Base-by-base conservation (phyloP, 2,113 vertebrate species). In the Morone saxatilis region DNA sequence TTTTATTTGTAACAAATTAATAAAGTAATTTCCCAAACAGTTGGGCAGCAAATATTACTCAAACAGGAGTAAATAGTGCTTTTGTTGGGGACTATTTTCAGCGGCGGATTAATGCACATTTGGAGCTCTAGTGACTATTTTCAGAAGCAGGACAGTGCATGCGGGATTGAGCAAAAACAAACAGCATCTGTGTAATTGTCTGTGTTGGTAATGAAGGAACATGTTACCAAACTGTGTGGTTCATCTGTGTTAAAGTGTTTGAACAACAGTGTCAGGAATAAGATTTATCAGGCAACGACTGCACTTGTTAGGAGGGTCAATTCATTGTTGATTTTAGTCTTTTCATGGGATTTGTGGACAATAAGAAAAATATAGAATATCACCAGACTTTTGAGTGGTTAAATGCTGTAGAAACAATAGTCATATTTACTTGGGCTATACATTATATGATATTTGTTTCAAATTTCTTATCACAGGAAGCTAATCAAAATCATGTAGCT, bases 101-200 rank as follows among this genome's bases (percentile, higher is more conserved):
- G 47, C 5, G 10, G 17, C 5, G 25, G 13, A 68, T 50, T 36
- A 4, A 25, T 25, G 14, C 9, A 40, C 36, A 53, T 53, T 70
- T 53, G 48, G 19, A n/a, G n/a, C 25, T 25, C 1, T 7, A 4
- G 41, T 47, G 8, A 19, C 4, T 48, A 7, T 67, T 67, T 67
- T 20, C 38, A 4, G 43, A 45, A 67, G 65, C 48, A 53, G 68
- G 45, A 17, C n/a, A n/a, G 17, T 43, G 51, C 31, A 14, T 54
- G 11, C 41, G 38, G 16, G 36, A 20, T 4, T 36, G 69, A 10
- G 38, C 8, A 11, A 56, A n/a, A 54, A 43, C 53, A 45, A 43
- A 57, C 69, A 71, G n/a, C n/a, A n/a, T 72, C 51, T 71, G 69
- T 69, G 50, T 36, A 19, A 54, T 40, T n/a, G 67, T 67, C 13